Conservation (phyloP, 2,113 vertebrate species). For the Nymphicus hollandicus region DNA sequence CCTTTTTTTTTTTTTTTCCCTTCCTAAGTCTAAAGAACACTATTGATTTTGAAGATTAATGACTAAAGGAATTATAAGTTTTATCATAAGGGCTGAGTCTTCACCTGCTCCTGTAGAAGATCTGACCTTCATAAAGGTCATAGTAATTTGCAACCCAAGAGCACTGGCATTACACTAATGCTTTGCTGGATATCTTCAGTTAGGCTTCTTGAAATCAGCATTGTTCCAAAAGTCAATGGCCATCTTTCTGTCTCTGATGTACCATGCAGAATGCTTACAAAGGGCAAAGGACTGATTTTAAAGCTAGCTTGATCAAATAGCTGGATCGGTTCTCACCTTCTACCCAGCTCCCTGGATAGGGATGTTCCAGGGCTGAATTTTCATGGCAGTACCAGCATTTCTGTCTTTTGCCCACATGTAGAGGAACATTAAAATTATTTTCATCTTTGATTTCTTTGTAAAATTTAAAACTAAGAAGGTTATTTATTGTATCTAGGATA, state of each 20-base stretch:
- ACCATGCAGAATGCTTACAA: neutral
- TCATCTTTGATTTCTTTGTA: neutral
- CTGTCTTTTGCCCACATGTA: neutral
- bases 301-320: neutral
- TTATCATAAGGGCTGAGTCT: neutral
- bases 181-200: neutral
- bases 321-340: neutral
- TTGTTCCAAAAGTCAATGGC: neutral
- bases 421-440: neutral
- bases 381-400: neutral
- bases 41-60: neutral
- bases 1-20: neutral
- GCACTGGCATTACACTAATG: neutral
- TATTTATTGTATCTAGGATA: neutral
- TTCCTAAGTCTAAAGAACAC: neutral
- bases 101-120: neutral
- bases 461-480: neutral
- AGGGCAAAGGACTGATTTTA: neutral
- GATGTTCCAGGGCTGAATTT: neutral
- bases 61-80: neutral
- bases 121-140: conserved; percentile 2
- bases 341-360: neutral
- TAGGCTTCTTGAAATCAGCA: neutral
- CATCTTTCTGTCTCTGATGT: neutral
- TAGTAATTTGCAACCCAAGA: neutral